Percentiles rank a stretch among this genome's conserved stretches.
Conservation (phyloP, 1,140 invertebrate genomes). For the Ceratoteleas bidentatus region DNA sequence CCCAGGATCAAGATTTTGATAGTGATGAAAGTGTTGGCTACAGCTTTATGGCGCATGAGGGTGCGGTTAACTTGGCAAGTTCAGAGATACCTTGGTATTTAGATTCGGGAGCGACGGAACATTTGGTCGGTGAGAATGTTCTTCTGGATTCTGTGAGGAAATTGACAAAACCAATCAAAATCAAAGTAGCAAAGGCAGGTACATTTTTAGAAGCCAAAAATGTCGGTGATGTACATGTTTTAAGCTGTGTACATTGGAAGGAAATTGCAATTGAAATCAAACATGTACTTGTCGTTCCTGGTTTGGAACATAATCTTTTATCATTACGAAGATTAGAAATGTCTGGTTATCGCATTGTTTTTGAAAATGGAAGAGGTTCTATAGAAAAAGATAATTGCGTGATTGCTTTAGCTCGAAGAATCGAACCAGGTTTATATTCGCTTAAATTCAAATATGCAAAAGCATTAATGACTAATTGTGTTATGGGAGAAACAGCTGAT, state of each 20-base stretch:
- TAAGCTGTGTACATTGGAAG: conserved; percentile 20
- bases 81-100: too few species aligned
- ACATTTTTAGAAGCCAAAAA: conserved; percentile 27
- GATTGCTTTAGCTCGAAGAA: conserved; percentile 19
- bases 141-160: neutral
- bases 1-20: too few species aligned
- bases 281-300: conserved; percentile 25
- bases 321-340: conserved; percentile 54
- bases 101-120: neutral
- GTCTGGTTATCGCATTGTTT: conserved; percentile 32
- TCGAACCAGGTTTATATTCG: conserved; percentile 29
- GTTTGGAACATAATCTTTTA: conserved; percentile 24
- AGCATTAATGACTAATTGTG: too few species aligned
- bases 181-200: conserved; percentile 16
- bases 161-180: conserved; percentile 2
- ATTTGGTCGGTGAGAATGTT: neutral
- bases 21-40: too few species aligned
- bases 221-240: conserved; percentile 42
- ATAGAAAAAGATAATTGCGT: conserved; percentile 23
- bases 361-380: conserved; percentile 38
- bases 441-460: neutral
- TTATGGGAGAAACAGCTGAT: too few species aligned
- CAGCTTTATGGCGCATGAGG: too few species aligned
- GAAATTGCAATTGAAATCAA: conserved; percentile 11
- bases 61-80: too few species aligned